A percentile compares a stretch with the other conserved stretches of the same genome.
Evolutionary conservation across 2,888 invertebrate genomes (phyloP).

Genomic region (Teleogryllus oceanicus): DNA sequence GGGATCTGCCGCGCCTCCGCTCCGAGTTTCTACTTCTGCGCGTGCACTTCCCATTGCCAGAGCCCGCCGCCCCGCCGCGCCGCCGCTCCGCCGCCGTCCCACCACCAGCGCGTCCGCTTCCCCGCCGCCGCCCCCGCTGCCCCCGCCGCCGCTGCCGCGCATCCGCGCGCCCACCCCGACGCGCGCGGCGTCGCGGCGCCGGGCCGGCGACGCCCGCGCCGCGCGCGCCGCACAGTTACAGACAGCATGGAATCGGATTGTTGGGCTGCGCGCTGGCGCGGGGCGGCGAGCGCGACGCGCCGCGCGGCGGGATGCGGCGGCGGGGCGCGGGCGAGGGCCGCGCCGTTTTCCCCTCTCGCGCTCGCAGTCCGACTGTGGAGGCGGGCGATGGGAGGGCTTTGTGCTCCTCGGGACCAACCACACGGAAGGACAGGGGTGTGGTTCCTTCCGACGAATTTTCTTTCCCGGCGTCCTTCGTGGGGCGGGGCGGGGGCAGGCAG

Average conservation of each 20-base stretch:
- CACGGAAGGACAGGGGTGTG: slow-evolving; percentile 10
- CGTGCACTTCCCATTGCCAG: slow-evolving; percentile 1
- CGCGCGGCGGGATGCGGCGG: neutral
- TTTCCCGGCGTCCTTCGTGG: neutral
- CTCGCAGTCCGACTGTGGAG: neutral
- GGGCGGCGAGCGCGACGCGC: neutral
- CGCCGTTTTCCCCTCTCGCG: neutral
- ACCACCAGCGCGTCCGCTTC: neutral
- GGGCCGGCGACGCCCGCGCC: neutral
- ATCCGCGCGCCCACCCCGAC: neutral
- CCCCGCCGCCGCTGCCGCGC: neutral
- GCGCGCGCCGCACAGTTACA: neutral
- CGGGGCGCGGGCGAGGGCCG: neutral
- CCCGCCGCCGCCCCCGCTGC: neutral
- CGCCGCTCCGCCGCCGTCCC: neutral
- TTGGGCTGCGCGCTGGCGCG: neutral
- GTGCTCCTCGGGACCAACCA: neutral
- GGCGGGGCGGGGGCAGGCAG: neutral
- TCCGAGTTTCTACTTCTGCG: neutral
- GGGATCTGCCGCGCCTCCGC: neutral
- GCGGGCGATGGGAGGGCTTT: neutral
- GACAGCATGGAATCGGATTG: slow-evolving; percentile 10
- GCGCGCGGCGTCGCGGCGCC: neutral
- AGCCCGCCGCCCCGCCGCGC: neutral
- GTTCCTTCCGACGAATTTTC: neutral